Evolutionary conservation across 2,797 vertebrate genomes (phyloP).

Genomic region (Allobates femoralis): DNA sequence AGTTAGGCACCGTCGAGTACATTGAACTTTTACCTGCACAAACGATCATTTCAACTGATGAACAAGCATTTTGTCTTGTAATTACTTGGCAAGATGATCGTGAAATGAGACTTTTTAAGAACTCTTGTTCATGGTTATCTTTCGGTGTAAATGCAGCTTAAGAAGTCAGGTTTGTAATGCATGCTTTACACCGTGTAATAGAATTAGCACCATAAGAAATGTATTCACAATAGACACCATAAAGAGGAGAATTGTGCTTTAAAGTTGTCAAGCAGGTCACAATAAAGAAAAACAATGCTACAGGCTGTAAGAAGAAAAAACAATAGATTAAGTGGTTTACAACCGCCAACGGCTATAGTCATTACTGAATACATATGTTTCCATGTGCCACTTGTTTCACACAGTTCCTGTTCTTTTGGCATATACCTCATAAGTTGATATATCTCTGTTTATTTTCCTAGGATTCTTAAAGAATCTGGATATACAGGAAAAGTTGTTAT

Average conservation of each 20-base stretch:
- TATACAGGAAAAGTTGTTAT: background rate
- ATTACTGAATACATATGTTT: background rate
- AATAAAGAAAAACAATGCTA: slow-evolving; percentile 17
- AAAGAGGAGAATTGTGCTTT: background rate
- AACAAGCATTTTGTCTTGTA: too few relatives aligned
- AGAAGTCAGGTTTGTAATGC: too few relatives aligned
- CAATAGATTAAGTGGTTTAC: background rate
- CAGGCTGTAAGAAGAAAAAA: background rate
- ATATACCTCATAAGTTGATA: background rate
- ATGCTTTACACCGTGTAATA: too few relatives aligned
- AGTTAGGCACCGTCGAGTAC: too few relatives aligned
- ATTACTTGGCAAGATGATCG: too few relatives aligned
- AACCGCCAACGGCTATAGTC: background rate
- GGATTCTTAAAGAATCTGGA: background rate
- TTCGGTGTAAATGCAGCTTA: too few relatives aligned
- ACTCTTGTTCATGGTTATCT: too few relatives aligned
- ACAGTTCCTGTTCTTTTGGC: background rate
- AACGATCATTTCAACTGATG: too few relatives aligned
- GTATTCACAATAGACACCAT: background rate
- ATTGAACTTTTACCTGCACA: too few relatives aligned
- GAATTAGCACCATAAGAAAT: background rate
- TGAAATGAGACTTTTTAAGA: too few relatives aligned
- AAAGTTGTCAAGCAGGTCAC: slow-evolving; percentile 27
- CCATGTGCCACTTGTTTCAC: background rate
- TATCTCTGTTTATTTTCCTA: background rate